These are phyloP conservation scores for Corvus cornix DNA, from an alignment of 2,113 vertebrate species.

Conservation along the genomic window DNA sequence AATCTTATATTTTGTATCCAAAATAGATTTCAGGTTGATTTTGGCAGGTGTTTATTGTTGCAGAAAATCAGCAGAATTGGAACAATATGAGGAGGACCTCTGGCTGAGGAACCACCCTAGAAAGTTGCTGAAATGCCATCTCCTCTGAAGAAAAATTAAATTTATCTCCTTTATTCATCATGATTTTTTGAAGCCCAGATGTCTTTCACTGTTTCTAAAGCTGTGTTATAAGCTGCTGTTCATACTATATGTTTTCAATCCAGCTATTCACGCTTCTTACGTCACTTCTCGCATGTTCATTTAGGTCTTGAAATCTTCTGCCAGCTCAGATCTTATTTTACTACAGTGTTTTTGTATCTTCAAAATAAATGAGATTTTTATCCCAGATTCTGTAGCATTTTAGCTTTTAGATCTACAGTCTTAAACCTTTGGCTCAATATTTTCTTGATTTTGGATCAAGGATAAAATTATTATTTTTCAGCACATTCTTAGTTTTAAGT, in stretches of 20 bases:
- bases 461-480: background rate
- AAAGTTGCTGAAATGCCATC: background rate
- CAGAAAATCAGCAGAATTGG: background rate
- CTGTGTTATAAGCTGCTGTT: background rate
- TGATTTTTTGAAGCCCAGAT: background rate
- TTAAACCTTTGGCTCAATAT: background rate
- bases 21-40: constrained; percentile 24
- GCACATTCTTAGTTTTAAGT: background rate
- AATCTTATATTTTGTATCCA: background rate
- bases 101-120: background rate
- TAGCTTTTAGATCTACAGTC: background rate
- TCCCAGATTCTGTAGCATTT: background rate
- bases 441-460: background rate
- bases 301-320: background rate
- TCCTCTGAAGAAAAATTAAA: background rate
- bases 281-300: background rate
- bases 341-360: background rate
- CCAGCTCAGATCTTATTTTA: background rate
- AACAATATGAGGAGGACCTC: background rate
- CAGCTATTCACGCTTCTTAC: background rate
- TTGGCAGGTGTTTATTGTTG: background rate
- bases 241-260: background rate
- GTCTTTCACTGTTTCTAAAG: background rate
- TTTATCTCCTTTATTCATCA: background rate
- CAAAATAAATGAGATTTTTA: background rate